Conservation (phyloP, 2,888 invertebrate genomes). For the Busseola fusca region DNA sequence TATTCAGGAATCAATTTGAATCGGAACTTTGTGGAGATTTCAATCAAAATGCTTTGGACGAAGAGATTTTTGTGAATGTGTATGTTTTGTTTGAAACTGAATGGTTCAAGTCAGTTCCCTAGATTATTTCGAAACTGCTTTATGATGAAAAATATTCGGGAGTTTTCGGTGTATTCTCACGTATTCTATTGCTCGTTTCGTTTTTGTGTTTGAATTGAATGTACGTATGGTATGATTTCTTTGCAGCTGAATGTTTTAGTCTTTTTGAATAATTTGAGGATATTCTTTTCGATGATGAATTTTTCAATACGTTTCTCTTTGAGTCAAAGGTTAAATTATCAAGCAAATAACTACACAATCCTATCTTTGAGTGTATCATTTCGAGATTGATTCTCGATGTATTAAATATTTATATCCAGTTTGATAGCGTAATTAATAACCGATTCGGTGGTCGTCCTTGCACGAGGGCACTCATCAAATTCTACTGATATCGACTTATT, state of each 20-base stretch:
- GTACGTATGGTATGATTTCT: constrained; percentile 13
- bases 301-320: background rate
- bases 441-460: no score
- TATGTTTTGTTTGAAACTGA: constrained; percentile 27
- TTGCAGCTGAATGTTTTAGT: background rate
- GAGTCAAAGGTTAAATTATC: background rate
- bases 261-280: background rate
- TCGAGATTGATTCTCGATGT: background rate
- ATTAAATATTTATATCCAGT: background rate
- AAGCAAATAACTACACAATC: background rate
- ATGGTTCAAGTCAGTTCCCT: constrained; percentile 19
- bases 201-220: constrained; percentile 1
- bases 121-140: constrained; percentile 36
- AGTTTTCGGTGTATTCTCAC: background rate
- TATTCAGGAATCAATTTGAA: constrained; percentile 53
- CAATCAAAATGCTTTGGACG: constrained; percentile 55
- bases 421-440: background rate
- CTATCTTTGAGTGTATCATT: background rate
- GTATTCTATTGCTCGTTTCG: background rate
- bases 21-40: constrained; percentile 52
- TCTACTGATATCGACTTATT: background rate
- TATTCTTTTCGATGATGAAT: background rate
- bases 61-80: constrained; percentile 35
- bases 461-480: background rate
- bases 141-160: constrained; percentile 19